phyloP scores from a whole-genome alignment of 2,113 vertebrate species.

The Catharus minimus region DNA sequence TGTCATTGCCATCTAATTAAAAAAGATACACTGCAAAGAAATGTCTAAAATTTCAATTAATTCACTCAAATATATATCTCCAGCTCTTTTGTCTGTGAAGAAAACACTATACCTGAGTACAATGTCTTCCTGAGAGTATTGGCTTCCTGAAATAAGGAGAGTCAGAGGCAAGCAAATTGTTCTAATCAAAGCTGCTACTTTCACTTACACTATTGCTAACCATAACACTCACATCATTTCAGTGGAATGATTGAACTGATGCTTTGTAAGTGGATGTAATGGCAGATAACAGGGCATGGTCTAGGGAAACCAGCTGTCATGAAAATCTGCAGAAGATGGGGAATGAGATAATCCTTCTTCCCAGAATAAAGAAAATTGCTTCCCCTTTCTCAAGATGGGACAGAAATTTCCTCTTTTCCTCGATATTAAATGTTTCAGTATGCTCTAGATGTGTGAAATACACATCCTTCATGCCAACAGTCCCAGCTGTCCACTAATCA shows the following conservation, averaged over 20 bases:
- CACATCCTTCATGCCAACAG: background rate
- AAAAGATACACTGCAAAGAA: background rate
- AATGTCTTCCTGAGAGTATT: background rate
- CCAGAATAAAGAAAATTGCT: background rate
- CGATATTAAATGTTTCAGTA: constrained; percentile 5
- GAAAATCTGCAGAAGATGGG: background rate
- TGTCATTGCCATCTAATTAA: background rate
- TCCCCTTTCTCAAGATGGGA: background rate
- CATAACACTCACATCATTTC: background rate
- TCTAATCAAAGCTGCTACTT: background rate
- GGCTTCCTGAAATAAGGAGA: background rate
- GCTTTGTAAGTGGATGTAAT: background rate
- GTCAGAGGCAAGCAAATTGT: background rate
- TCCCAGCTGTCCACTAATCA: constrained; percentile 30
- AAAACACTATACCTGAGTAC: background rate
- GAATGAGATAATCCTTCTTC: background rate
- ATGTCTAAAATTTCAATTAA: background rate
- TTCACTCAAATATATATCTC: background rate
- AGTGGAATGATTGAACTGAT: background rate
- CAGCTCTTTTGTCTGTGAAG: background rate
- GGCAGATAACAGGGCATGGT: background rate
- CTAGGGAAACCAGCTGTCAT: background rate
- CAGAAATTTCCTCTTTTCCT: background rate
- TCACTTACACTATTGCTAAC: background rate
- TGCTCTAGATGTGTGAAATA: constrained; percentile 34